Base-by-base conservation (phyloP, 2,888 invertebrate genomes). In the Eupeodes latifasciatus region DNA sequence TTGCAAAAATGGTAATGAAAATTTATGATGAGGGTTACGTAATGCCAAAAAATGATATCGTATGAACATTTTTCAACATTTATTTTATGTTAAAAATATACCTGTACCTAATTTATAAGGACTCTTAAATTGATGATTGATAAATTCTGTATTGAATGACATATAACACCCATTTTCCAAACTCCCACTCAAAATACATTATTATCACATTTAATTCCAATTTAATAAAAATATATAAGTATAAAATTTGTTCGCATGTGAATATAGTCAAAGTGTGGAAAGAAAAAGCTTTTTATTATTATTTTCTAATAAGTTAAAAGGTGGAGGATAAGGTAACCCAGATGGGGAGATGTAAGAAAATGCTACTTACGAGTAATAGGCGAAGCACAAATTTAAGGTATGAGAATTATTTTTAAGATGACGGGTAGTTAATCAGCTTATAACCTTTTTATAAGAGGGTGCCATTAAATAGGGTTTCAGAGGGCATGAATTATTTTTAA, bases 1-100 rank as follows among this genome's bases (percentile, higher is more conserved):
- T 78, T 84, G 84, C 84, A 59, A 84, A 85, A 66, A 9, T 69
- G 69, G 57, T 88, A 88, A 88, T 88, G 88, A 85, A 71, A 78
- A 88, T 88, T 88, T 88, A 88, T 88, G 88, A 88, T 55, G 59
- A 85, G 88, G 88, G 81, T 88, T 80, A 85, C 85, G 44, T 19
- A 36, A 59, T n/a, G 36, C 55, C 76, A 55, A 80, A 76, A 84
- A 77, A 78, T 75, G 84, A 84, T 61, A 53, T n/a, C 67, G 53
- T 81, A 64, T 75, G 81, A 84, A 78, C 78, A 78, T 80, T 74
- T 27, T 66, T 77, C 53, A 44, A 19, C 49, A 69, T 74, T 78
- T 53, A 44, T 49, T 16, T 11, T 61, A 40, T 53, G 57, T 49
- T 27, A 12, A 11, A n/a, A 47, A 67, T 40, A 9, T 27, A 27